Conservation (phyloP, 2,888 invertebrate species). For the Chymomyza fuscimana region DNA sequence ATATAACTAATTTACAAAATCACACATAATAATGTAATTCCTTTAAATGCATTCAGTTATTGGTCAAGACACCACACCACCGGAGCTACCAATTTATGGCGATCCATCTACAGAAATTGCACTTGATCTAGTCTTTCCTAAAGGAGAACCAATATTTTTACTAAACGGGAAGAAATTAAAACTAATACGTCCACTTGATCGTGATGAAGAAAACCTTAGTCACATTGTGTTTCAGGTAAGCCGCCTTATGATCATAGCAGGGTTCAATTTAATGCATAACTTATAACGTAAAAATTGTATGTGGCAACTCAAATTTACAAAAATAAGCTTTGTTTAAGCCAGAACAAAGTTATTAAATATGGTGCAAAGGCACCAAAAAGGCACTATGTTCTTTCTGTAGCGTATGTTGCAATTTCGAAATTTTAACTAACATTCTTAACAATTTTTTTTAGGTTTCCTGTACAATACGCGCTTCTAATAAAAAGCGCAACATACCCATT, state of each 20-base stretch:
- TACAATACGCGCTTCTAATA: slow-evolving; percentile 88
- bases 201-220: slow-evolving; percentile 91
- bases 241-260: no score
- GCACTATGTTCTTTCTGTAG: no score
- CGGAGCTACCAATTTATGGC: slow-evolving; percentile 90
- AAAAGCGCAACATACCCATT: slow-evolving; percentile 91
- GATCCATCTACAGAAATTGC: slow-evolving; percentile 89
- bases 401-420: no score
- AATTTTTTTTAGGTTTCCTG: slow-evolving; percentile 86
- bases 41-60: slow-evolving; percentile 83
- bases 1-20: no score
- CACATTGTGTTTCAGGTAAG: slow-evolving; percentile 93
- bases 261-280: no score
- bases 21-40: not conserved
- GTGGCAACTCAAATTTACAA: no score
- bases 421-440: not conserved
- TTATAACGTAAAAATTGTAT: no score
- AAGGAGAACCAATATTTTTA: slow-evolving; percentile 88
- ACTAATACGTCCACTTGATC: slow-evolving; percentile 89
- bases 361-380: no score
- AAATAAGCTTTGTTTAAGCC: no score
- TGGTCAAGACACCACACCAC: slow-evolving; percentile 90
- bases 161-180: slow-evolving; percentile 91
- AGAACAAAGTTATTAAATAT: no score
- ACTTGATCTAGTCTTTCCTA: slow-evolving; percentile 89